phyloP scores from a whole-genome alignment of 92 coral and sea anemone species.

The Metridium senile region DNA sequence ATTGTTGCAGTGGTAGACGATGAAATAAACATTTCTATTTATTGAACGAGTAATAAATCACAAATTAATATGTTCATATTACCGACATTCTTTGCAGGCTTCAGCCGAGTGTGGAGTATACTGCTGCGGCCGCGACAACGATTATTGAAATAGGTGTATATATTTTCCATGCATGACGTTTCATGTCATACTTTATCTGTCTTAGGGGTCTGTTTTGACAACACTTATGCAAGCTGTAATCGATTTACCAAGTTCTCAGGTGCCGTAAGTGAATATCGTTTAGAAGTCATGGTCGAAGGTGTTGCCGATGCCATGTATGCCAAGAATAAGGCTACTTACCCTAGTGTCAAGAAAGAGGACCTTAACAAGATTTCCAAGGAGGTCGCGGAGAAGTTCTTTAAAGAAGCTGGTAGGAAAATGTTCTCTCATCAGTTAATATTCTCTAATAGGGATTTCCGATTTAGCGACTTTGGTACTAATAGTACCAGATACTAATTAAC shows the following conservation, averaged over 20 bases:
- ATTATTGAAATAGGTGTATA: too few relatives aligned
- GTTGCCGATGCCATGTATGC: constrained; percentile 36
- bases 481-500: too few relatives aligned
- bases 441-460: too few relatives aligned
- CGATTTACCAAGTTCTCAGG: constrained; percentile 23
- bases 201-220: constrained; percentile 54
- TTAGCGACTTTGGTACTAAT: too few relatives aligned
- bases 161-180: neutral
- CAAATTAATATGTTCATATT: too few relatives aligned
- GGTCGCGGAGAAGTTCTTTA: constrained; percentile 20
- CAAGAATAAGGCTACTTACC: constrained; percentile 31
- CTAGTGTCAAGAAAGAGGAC: constrained; percentile 26
- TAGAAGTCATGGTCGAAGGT: constrained; percentile 31
- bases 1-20: too few relatives aligned
- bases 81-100: too few relatives aligned
- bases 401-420: constrained; percentile 42
- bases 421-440: neutral
- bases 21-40: too few relatives aligned
- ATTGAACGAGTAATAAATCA: too few relatives aligned
- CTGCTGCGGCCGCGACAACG: too few relatives aligned
- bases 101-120: too few relatives aligned
- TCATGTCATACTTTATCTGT: too few relatives aligned
- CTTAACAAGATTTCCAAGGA: constrained; percentile 10
- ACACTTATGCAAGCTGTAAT: constrained; percentile 46
- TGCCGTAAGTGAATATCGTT: constrained; percentile 11